These are phyloP conservation scores for Leucoraja ocellata DNA, from an alignment of 2,797 vertebrate genomes.

Conservation along the genomic window DNA sequence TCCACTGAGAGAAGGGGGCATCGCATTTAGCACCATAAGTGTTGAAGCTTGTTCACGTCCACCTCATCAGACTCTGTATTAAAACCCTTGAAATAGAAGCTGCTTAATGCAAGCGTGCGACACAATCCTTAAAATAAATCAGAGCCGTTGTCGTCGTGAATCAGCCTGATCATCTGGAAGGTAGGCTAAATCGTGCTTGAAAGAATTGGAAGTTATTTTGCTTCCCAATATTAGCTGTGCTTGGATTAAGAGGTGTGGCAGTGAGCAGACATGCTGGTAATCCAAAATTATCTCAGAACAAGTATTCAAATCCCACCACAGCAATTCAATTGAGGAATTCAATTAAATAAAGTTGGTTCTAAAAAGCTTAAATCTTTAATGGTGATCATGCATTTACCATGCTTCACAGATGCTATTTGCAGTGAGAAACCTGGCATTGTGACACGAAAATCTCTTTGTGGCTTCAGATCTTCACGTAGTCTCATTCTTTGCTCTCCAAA, in stretches of 20 bases:
- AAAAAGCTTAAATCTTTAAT: too few species aligned
- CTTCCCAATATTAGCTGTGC: background rate
- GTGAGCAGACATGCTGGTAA: too few species aligned
- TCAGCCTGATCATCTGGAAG: background rate
- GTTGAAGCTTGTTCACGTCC: background rate
- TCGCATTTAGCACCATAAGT: background rate
- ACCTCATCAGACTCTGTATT: background rate
- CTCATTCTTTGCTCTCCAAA: too few species aligned
- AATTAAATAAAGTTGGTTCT: too few species aligned
- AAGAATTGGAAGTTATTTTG: background rate
- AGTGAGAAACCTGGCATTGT: too few species aligned
- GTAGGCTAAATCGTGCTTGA: background rate
- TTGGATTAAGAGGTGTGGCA: background rate
- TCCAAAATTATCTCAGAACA: too few species aligned
- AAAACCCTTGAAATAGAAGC: background rate
- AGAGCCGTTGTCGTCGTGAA: background rate
- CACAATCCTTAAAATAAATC: background rate
- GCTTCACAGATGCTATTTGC: too few species aligned
- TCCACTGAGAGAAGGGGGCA: background rate
- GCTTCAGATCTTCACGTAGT: too few species aligned
- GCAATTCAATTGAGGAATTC: too few species aligned
- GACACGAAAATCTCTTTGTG: too few species aligned
- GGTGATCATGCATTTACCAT: too few species aligned
- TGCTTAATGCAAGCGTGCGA: background rate
- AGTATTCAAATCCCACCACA: too few species aligned